Evolutionary conservation across 2,888 invertebrate genomes (phyloP).

Genomic region (Ormia ochracea): DNA sequence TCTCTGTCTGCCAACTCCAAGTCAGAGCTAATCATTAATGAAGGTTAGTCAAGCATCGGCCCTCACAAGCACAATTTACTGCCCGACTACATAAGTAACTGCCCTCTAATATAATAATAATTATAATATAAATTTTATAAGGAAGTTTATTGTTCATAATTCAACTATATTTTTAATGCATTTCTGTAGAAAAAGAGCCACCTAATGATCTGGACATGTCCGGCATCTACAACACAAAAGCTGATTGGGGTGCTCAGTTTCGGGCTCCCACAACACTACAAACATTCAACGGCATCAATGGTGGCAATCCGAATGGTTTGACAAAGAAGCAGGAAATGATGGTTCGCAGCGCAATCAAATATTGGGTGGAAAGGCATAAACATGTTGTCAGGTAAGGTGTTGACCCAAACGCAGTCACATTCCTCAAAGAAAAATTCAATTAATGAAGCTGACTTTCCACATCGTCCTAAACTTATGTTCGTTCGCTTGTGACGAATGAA

Average conservation of each 20-base stretch:
- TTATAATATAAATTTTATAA: too few species aligned
- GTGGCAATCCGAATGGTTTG: constrained; percentile 86
- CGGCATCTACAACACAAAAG: constrained; percentile 86
- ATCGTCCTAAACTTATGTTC: neutral
- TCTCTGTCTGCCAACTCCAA: constrained; percentile 78
- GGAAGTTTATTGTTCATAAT: constrained; percentile 7
- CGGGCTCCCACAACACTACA: constrained; percentile 83
- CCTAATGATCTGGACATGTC: constrained; percentile 82
- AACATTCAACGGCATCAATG: constrained; percentile 78
- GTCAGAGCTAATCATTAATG: constrained; percentile 75
- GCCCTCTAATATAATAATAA: too few species aligned
- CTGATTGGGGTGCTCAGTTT: constrained; percentile 86
- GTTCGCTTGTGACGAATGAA: neutral
- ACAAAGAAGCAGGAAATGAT: constrained; percentile 89
- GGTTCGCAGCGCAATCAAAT: constrained; percentile 90
- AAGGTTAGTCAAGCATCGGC: constrained; percentile 68
- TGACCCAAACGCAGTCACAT: neutral
- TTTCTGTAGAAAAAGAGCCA: constrained; percentile 77
- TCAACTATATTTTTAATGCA: constrained; percentile 16
- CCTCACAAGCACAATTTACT: neutral
- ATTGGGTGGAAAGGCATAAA: constrained; percentile 93
- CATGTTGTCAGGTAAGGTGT: constrained; percentile 87
- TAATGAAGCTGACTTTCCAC: neutral
- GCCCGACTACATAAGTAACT: too few species aligned
- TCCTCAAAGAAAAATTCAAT: neutral